A percentile compares a stretch with the other conserved stretches of the same genome.
Conservation (phyloP, 2,888 invertebrate species). For the Polydrusus cervinus region DNA sequence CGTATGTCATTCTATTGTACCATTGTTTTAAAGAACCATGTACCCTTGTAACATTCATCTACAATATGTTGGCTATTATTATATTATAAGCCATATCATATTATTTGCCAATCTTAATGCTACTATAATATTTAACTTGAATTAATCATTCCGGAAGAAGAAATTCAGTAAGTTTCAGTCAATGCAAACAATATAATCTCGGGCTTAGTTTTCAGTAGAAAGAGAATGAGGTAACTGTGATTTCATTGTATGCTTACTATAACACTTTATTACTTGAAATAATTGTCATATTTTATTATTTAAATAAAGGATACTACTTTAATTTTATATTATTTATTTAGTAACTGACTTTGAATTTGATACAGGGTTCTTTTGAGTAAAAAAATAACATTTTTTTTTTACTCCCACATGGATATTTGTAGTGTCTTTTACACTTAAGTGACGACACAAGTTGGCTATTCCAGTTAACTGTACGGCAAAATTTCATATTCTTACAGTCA, state of each 20-base stretch:
- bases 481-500: too few relatives aligned
- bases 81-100: background rate
- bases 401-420: too few relatives aligned
- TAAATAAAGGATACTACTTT: background rate
- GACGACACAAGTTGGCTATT: too few relatives aligned
- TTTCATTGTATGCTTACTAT: background rate
- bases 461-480: too few relatives aligned
- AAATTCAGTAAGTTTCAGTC: slow-evolving; percentile 1
- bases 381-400: too few relatives aligned
- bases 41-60: background rate
- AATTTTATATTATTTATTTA: too few relatives aligned
- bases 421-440: too few relatives aligned
- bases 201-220: background rate
- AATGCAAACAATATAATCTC: background rate
- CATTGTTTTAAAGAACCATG: background rate
- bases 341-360: too few relatives aligned
- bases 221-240: background rate
- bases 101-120: background rate
- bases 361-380: too few relatives aligned
- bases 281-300: background rate
- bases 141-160: slow-evolving; percentile 1
- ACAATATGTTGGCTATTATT: background rate
- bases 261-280: too few relatives aligned
- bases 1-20: background rate
- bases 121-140: background rate